phyloP scores from a whole-genome alignment of 2,797 vertebrate species.

The Microctenopoma lineatum region DNA sequence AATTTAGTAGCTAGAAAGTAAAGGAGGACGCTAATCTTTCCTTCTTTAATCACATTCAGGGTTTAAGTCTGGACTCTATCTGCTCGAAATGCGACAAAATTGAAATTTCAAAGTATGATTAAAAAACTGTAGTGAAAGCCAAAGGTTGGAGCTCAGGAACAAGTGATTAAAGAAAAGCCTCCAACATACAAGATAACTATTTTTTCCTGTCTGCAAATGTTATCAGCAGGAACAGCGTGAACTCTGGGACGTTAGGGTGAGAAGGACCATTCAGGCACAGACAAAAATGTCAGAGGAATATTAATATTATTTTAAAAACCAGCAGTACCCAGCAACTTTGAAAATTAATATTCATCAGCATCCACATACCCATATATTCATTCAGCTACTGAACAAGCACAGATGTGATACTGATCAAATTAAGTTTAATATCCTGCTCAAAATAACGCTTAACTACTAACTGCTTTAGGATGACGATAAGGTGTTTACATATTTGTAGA shows the following conservation, averaged over 20 bases:
- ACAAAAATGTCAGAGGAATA: too few species aligned
- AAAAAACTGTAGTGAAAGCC: slow-evolving; percentile 33
- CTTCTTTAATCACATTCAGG: slow-evolving; percentile 47
- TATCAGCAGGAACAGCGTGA: slow-evolving; percentile 34
- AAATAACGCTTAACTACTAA: too few species aligned
- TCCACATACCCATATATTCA: too few species aligned
- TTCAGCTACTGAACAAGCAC: too few species aligned
- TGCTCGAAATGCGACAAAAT: slow-evolving; percentile 33
- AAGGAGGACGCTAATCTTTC: slow-evolving; percentile 37
- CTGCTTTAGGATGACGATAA: too few species aligned
- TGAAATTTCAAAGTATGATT: slow-evolving; percentile 57
- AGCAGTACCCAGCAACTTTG: too few species aligned
- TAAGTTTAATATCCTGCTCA: too few species aligned
- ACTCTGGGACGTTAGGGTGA: slow-evolving; percentile 13
- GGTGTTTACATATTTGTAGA: too few species aligned
- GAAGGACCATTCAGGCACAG: not conserved
- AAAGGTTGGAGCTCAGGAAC: slow-evolving; percentile 59
- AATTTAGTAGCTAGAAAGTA: slow-evolving; percentile 11
- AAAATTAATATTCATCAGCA: too few species aligned
- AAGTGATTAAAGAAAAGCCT: slow-evolving; percentile 61
- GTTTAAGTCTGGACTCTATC: slow-evolving; percentile 53
- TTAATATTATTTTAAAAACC: too few species aligned
- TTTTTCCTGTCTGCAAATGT: slow-evolving; percentile 34
- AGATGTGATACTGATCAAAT: too few species aligned
- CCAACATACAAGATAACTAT: slow-evolving; percentile 4